Evolutionary conservation across 2,888 invertebrate species (phyloP).

Genomic region (Fragum fragum): DNA sequence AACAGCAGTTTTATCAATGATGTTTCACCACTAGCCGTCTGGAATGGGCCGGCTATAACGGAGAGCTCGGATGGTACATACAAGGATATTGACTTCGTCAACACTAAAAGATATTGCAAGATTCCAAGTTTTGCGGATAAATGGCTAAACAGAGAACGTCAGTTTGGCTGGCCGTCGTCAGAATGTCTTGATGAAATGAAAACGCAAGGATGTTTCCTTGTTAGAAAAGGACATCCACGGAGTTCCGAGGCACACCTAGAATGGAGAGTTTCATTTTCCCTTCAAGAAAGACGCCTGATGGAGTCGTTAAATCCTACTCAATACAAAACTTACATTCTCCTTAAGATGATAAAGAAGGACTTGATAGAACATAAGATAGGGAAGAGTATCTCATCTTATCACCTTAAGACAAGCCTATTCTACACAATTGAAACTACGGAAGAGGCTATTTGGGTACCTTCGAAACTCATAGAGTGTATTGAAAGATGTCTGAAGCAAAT

Average conservation of each 20-base stretch:
- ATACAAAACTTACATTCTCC: neutral
- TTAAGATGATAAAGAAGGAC: conserved; percentile 10
- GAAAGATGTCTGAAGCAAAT: neutral
- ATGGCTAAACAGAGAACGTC: neutral
- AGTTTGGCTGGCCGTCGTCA: conserved; percentile 5
- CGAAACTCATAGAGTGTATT: neutral
- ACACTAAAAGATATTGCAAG: neutral
- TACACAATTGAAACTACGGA: neutral
- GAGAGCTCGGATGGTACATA: neutral
- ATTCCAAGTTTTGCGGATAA: neutral
- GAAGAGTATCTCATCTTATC: neutral
- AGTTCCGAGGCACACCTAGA: neutral
- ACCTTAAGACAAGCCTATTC: neutral
- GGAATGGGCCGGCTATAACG: neutral
- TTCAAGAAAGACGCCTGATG: conserved; percentile 11
- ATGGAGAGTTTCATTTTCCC: neutral
- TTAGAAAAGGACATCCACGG: neutral
- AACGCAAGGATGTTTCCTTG: neutral
- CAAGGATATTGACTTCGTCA: neutral
- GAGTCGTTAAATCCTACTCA: neutral
- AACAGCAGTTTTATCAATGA: neutral
- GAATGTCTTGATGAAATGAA: neutral
- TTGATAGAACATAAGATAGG: neutral
- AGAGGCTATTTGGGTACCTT: neutral
- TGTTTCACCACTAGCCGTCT: neutral